phyloP scores from a whole-genome alignment of 2,113 vertebrate species.

The Clarias macrocephalus region DNA sequence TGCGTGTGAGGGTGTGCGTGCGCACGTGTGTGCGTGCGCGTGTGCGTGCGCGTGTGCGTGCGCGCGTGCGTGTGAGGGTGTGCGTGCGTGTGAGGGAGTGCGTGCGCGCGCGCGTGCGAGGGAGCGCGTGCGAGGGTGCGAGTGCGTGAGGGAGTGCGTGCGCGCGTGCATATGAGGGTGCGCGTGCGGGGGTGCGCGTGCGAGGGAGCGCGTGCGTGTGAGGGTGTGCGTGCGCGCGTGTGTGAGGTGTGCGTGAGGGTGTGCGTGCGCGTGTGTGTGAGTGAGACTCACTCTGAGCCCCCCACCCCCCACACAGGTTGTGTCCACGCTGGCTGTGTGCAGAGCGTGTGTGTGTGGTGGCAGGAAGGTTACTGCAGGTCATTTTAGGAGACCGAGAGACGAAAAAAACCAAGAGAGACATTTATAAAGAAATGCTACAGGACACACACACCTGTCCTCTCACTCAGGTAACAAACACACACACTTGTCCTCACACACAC shows the following conservation, averaged over 20 bases:
- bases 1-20: constrained; percentile 27
- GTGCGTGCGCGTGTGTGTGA: constrained; percentile 24
- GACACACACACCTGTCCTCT: constrained; percentile 78
- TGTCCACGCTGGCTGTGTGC: constrained; percentile 55
- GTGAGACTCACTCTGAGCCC: constrained; percentile 26
- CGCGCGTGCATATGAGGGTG: constrained; percentile 19
- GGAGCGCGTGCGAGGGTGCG: too few species aligned
- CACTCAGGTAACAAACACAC: constrained; percentile 65
- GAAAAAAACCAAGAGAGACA: constrained; percentile 66
- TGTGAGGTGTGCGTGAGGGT: too few species aligned
- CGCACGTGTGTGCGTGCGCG: constrained; percentile 4
- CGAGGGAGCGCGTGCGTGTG: background rate
- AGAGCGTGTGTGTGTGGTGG: constrained; percentile 60
- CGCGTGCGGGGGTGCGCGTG: background rate
- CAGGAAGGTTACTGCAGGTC: constrained; percentile 70
- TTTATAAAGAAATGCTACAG: constrained; percentile 82
- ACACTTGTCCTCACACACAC: too few species aligned
- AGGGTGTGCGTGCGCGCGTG: too few species aligned
- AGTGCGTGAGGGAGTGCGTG: background rate
- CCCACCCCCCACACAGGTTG: constrained; percentile 54
- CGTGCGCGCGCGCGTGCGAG: too few species aligned
- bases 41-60: constrained; percentile 16
- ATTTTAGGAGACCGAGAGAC: constrained; percentile 46
- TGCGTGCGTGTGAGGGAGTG: too few species aligned
- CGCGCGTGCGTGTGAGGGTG: background rate